These are phyloP conservation scores for Actinia equina DNA, from an alignment of 64 coral and sea anemone species.

Conservation along the genomic window DNA sequence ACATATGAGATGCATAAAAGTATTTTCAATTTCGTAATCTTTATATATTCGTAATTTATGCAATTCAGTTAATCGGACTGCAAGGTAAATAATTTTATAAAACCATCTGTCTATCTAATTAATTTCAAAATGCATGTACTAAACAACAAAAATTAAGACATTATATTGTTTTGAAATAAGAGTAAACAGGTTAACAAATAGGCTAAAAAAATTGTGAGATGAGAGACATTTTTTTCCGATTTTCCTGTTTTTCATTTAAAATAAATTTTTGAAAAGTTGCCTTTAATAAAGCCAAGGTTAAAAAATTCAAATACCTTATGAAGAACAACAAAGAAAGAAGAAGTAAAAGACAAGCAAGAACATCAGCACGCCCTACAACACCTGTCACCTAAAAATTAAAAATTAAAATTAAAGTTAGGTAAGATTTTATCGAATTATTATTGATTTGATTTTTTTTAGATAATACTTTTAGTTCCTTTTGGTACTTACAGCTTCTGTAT, in stretches of 20 bases:
- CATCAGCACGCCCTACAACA: constrained; percentile 88
- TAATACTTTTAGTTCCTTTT: neutral
- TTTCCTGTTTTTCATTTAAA: neutral
- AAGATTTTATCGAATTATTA: neutral
- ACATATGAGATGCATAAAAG: too few species aligned
- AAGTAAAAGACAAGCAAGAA: constrained; percentile 74
- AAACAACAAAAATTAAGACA: too few species aligned
- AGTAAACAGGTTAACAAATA: too few species aligned
- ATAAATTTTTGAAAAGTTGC: neutral
- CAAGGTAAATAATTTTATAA: too few species aligned
- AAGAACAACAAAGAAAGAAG: constrained; percentile 64
- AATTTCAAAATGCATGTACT: too few species aligned
- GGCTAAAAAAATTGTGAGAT: too few species aligned
- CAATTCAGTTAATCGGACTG: too few species aligned
- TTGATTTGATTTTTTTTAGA: neutral
- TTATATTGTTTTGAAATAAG: too few species aligned
- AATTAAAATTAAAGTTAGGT: neutral
- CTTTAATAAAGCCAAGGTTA: neutral
- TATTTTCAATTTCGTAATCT: too few species aligned
- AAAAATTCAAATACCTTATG: constrained; percentile 49
- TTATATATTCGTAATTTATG: too few species aligned
- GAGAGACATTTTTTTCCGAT: too few species aligned
- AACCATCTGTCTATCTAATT: too few species aligned
- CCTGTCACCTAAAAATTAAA: constrained; percentile 66
- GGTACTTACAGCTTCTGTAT: constrained; percentile 91